These are phyloP conservation scores for Heteromormyrus szaboi DNA, from an alignment of 2,797 vertebrate species.

Conservation along the genomic window DNA sequence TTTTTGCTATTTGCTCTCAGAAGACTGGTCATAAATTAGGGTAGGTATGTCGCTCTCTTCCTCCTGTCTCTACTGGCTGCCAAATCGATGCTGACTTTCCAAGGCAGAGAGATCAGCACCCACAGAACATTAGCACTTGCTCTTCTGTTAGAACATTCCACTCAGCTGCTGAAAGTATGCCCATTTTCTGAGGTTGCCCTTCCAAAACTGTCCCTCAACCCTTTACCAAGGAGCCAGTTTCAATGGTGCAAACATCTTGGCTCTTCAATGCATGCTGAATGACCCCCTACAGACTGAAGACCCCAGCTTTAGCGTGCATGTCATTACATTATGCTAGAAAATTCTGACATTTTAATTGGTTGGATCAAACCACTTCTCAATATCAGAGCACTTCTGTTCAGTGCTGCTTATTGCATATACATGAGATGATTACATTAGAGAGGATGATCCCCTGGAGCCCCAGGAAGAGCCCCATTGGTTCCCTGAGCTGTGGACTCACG, in stretches of 20 bases:
- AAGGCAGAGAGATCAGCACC: not conserved
- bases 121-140: not conserved
- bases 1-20: not conserved
- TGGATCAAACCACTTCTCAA: not conserved
- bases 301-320: not conserved
- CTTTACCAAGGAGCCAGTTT: not conserved
- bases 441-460: not conserved
- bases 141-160: not conserved
- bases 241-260: not conserved
- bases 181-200: not conserved
- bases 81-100: not conserved
- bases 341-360: not conserved
- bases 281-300: not conserved
- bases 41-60: not conserved
- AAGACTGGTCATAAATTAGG: not conserved
- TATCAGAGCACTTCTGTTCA: not conserved
- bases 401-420: not conserved
- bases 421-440: not conserved
- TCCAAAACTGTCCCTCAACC: not conserved
- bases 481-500: not conserved
- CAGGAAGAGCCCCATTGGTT: not conserved
- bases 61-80: not conserved
- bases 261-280: not conserved
- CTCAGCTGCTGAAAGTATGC: not conserved
- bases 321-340: not conserved